Base-by-base conservation (phyloP, 2,888 invertebrate species). In the Ethmia dodecea region DNA sequence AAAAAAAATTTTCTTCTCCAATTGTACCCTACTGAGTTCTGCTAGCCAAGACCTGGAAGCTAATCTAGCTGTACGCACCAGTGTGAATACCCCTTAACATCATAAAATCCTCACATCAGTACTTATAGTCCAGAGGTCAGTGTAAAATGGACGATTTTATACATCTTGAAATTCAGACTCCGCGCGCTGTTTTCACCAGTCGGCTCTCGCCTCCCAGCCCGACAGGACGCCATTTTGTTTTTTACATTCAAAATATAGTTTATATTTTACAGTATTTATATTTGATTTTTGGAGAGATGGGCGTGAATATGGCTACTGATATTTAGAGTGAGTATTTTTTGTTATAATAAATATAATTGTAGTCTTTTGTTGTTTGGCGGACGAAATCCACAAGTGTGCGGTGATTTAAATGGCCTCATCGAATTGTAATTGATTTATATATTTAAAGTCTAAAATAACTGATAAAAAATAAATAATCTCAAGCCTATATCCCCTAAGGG, bases 201-300 rank as follows among this genome's bases (percentile, higher is more conserved):
- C 22, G 9, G 22, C 8, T 22, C 22, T 22, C 22, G 4, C 9
- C 22, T n/a, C 22, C 9, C n/a, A 22, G n/a, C 22, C n/a, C 9
- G 22, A 22, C 22, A n/a, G 22, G n/a, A 22, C 22, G 22, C 22
- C 22, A 27, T 27, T 13, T 13, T 27, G 13, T 27, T 33, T 29
- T 27, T 35, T 34, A 10, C 13, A 32, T 31, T 36, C 10, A 15
- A 25, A 32, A 29, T 40, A 15, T 26, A 27, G 35, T 29, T 28
- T 12, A 25, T 20, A 35, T 33, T 49, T 42, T 40, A 49, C 42
- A 14, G 9, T 27, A 10, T 20, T 2, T 6, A 10, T 18, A n/a
- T 28, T n/a, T 15, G 14, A 10, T 12, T 10, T 8, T 3, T 30
- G 8, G 5, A 6, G 22, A 9, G 14, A 18, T 26, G 22, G 22